Evolutionary conservation across 2,797 vertebrate genomes (phyloP), one percentile per base, ranked within the genome.

Genomic region (Gymnoscopelus braueri): DNA sequence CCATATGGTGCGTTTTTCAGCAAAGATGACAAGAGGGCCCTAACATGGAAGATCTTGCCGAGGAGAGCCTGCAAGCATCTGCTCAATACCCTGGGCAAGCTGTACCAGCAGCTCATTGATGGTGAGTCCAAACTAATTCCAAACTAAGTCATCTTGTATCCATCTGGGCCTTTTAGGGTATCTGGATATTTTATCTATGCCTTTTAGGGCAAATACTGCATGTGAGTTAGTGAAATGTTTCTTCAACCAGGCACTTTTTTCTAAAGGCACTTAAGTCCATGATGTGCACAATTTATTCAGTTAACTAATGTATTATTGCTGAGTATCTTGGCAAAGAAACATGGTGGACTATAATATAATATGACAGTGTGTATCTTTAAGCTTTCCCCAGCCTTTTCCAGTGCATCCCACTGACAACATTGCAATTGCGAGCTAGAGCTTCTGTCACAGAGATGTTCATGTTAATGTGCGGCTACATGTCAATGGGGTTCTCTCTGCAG

Each of bases 1-100:
- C 69, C 84, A 80, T 75, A 77, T 86, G 85, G 53, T 88, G 62
- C 84, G 62, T 72, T 92, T 44, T 91, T 82, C 87, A 99, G 98
- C 87, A 97, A 93, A 87, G 98, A 98, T 48, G 97, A 99, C 87
- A 98, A 97, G 86, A 96, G 96, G 89, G 92, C 94, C 75, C 84
- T 98, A 74, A 96, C 96, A 0, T 99, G 97, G 98, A 99, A 99
- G 89, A 96, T 96, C 75, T 86, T 99, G 84, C 98, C 98, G 78
- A 96, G 98, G 93, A 97, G 97, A 90, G 96, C 98, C 77, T 99
- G 96, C 89, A 99, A 99, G 90, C 95, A 97, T 88, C 94, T 99
- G 83, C 94, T 98, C 88, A 98, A 96, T 83, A 94, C 94, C 29
- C 91, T 99, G 85, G 96, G 91, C 88, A 96, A 94, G 79, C 92